phyloP scores from a whole-genome alignment of 2,797 vertebrate genomes.

The Neosilurus mollespiculum region DNA sequence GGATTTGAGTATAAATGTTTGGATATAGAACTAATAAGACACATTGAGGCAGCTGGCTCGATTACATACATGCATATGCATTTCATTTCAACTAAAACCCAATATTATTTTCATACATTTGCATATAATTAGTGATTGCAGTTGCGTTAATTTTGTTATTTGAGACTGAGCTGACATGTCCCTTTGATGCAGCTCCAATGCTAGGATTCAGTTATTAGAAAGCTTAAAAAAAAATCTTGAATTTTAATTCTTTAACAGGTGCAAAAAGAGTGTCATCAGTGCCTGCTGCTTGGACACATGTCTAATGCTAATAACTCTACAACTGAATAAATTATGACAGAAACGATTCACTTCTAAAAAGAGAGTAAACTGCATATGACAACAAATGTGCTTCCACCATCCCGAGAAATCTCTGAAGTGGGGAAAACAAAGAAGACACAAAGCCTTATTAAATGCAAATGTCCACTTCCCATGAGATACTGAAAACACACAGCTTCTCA shows the following conservation, averaged over 20 bases:
- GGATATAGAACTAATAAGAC: background rate
- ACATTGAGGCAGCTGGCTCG: conserved; percentile 1
- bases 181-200: conserved; percentile 14
- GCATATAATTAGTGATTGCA: conserved; percentile 1
- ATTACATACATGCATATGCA: background rate
- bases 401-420: conserved; percentile 20
- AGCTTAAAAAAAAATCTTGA: background rate
- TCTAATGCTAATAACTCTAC: conserved; percentile 25
- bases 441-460: conserved; percentile 28
- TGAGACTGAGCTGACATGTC: background rate
- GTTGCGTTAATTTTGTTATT: background rate
- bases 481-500: background rate
- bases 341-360: conserved; percentile 17
- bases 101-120: conserved; percentile 23
- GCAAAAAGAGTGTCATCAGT: conserved; percentile 6
- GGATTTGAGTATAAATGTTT: background rate
- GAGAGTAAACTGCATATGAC: conserved; percentile 15
- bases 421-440: conserved; percentile 25
- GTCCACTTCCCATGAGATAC: conserved; percentile 14
- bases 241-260: conserved; percentile 20
- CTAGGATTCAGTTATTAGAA: conserved; percentile 1
- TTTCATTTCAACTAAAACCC: background rate
- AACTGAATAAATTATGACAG: conserved; percentile 32
- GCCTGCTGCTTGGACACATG: conserved; percentile 5
- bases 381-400: conserved; percentile 17